These are phyloP conservation scores for Zosterops borbonicus DNA, from an alignment of 2,113 vertebrate species.

Conservation along the genomic window DNA sequence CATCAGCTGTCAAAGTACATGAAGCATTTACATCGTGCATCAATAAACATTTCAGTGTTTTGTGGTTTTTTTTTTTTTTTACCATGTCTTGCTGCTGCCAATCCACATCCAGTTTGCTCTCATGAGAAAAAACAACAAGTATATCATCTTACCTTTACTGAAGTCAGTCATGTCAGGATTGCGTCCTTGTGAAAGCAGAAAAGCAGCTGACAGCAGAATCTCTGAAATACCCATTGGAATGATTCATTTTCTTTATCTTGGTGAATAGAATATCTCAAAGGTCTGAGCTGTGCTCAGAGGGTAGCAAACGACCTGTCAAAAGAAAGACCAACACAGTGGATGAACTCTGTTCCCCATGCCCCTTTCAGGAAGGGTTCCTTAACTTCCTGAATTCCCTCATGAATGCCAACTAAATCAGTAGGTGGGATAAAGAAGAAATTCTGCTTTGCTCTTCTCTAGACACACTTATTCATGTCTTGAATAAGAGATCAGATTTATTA, in stretches of 20 bases:
- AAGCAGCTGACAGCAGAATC: not conserved
- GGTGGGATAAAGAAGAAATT: not conserved
- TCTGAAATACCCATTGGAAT: not conserved
- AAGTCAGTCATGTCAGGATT: not conserved
- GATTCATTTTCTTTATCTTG: not conserved
- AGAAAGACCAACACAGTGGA: not conserved
- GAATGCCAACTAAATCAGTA: not conserved
- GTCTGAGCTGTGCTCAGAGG: not conserved
- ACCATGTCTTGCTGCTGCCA: not conserved
- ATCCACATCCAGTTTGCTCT: not conserved
- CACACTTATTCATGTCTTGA: not conserved
- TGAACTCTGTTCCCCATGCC: not conserved
- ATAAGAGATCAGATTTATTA: not conserved
- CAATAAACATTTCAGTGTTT: not conserved
- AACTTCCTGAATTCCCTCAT: not conserved
- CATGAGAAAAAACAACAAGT: not conserved
- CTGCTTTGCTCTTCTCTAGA: not conserved
- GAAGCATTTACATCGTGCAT: not conserved
- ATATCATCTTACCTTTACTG: not conserved
- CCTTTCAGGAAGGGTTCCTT: not conserved
- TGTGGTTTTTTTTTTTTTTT: not conserved
- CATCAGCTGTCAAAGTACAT: not conserved
- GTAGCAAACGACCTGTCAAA: not conserved
- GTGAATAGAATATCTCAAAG: not conserved
- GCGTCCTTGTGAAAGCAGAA: not conserved